Conservation (phyloP, 1,140 invertebrate species). For the Drosophila ananassae region DNA sequence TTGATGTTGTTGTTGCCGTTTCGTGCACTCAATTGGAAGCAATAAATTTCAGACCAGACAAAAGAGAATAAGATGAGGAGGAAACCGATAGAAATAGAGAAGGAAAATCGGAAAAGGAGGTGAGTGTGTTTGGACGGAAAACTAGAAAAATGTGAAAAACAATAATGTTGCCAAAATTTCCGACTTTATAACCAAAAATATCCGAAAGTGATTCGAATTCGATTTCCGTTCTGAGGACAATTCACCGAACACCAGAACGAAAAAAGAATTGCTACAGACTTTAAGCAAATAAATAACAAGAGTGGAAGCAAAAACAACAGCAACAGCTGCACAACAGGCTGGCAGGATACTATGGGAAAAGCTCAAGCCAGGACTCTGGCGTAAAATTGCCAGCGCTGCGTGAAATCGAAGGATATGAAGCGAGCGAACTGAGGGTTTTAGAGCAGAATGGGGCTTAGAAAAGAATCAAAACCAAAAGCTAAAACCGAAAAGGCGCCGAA, state of each 20-base stretch:
- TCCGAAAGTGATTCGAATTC: conserved; percentile 84
- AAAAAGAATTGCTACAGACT: conserved; percentile 21
- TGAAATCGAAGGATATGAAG: conserved; percentile 71
- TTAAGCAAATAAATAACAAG: conserved; percentile 75
- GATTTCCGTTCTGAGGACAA: conserved; percentile 69
- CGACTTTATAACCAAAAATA: conserved; percentile 83
- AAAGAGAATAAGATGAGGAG: conserved; percentile 34
- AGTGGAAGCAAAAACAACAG: conserved; percentile 55
- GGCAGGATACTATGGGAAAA: background rate
- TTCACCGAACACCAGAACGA: conserved; percentile 9
- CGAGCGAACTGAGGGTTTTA: background rate
- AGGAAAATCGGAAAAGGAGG: conserved; percentile 16
- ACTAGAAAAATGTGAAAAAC: conserved; percentile 76
- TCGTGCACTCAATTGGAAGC: conserved; percentile 84
- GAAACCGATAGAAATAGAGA: background rate
- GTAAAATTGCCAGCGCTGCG: conserved; percentile 79
- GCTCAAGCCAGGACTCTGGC: conserved; percentile 33
- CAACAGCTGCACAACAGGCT: conserved; percentile 46
- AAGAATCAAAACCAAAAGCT: conserved; percentile 76
- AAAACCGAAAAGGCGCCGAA: conserved; percentile 72
- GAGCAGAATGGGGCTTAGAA: conserved; percentile 55
- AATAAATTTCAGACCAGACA: conserved; percentile 81
- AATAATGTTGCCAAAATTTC: conserved; percentile 83
- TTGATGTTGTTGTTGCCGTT: conserved; percentile 53
- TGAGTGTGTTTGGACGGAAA: conserved; percentile 15